phyloP scores from a whole-genome alignment of 1,140 invertebrate species.

The Drosophila bipectinata region DNA sequence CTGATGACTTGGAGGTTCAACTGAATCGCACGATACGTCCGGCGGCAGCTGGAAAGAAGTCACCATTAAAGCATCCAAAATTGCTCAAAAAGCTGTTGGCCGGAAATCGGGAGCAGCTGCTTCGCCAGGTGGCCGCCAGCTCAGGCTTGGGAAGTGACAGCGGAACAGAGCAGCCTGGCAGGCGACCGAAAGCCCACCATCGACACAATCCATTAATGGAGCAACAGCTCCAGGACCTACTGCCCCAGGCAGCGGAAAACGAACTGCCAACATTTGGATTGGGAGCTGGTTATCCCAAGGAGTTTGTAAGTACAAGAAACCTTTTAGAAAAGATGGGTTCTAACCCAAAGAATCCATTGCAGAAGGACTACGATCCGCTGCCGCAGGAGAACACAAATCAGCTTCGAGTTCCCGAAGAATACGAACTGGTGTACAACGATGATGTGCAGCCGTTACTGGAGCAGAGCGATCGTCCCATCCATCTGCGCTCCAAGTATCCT shows the following conservation, averaged over 20 bases:
- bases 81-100: slow-evolving; percentile 78
- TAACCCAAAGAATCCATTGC: background rate
- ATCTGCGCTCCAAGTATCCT: slow-evolving; percentile 75
- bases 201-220: slow-evolving; percentile 50
- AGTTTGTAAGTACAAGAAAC: slow-evolving; percentile 53
- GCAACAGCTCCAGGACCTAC: slow-evolving; percentile 64
- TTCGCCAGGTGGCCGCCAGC: slow-evolving; percentile 53
- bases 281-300: slow-evolving; percentile 49
- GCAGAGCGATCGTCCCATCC: slow-evolving; percentile 73
- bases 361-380: slow-evolving; percentile 64
- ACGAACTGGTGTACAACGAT: slow-evolving; percentile 70
- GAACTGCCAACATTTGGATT: slow-evolving; percentile 55
- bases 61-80: slow-evolving; percentile 82
- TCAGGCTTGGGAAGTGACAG: background rate
- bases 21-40: slow-evolving; percentile 76
- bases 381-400: slow-evolving; percentile 51
- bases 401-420: slow-evolving; percentile 61
- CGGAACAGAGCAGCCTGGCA: slow-evolving; percentile 31
- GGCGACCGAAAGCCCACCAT: slow-evolving; percentile 49
- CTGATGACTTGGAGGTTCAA: slow-evolving; percentile 83
- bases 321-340: background rate
- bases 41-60: slow-evolving; percentile 59
- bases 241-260: slow-evolving; percentile 54
- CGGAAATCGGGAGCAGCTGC: slow-evolving; percentile 66
- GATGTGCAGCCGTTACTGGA: slow-evolving; percentile 57